A percentile compares a stretch with the other conserved stretches of the same genome.
phyloP scores from a whole-genome alignment of 2,113 vertebrate species.

The Entomyzon cyanotis region DNA sequence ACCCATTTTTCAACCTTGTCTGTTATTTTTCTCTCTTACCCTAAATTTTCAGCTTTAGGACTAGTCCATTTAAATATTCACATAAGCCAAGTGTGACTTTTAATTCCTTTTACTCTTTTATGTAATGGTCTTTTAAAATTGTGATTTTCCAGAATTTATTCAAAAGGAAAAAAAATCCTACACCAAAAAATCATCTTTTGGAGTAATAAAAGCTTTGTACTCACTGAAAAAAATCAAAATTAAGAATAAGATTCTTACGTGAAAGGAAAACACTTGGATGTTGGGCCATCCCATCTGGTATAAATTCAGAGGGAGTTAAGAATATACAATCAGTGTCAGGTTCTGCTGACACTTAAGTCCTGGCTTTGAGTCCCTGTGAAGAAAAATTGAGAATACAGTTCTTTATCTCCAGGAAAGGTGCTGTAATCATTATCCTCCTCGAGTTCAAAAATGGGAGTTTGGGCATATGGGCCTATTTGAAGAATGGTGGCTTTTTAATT shows the following conservation, averaged over 20 bases:
- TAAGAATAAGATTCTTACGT: neutral
- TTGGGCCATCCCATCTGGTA: neutral
- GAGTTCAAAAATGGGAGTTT: neutral
- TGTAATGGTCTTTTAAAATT: neutral
- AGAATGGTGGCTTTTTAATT: neutral
- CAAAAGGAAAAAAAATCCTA: neutral
- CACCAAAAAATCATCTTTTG: neutral
- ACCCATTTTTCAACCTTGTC: conserved; percentile 31
- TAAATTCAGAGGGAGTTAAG: neutral
- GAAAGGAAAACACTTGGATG: neutral
- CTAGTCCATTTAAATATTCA: neutral
- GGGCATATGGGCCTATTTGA: neutral
- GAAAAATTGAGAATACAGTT: neutral
- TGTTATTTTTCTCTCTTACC: neutral
- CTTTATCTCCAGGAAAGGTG: neutral
- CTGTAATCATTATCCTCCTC: neutral
- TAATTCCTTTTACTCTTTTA: neutral
- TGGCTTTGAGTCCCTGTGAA: neutral
- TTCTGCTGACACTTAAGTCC: neutral
- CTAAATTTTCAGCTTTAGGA: conserved; percentile 11
- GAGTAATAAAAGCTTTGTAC: neutral
- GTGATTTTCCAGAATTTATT: neutral
- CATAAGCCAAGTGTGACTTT: neutral
- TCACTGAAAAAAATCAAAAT: neutral
- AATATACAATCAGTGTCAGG: neutral